Evolutionary conservation across 2,797 vertebrate genomes (phyloP).

Genomic region (Alfaro cultratus): DNA sequence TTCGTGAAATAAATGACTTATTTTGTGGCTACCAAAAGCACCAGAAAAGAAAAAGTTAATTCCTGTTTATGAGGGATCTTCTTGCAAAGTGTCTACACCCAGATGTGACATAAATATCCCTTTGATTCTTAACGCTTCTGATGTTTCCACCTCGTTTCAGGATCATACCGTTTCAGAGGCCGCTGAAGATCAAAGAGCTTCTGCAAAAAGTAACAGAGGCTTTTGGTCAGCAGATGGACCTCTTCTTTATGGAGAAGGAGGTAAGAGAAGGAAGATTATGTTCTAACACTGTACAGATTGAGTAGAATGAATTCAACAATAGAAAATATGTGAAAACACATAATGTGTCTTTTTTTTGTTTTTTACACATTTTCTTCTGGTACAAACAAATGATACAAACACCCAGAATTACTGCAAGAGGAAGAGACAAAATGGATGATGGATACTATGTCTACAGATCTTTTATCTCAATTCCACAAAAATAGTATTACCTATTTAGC

Average conservation of each 20-base stretch:
- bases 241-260: slow-evolving; percentile 90
- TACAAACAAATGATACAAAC: too few relatives aligned
- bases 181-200: slow-evolving; percentile 89
- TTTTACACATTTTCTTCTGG: neutral
- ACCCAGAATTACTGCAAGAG: neutral
- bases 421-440: neutral
- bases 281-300: neutral
- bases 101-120: slow-evolving; percentile 24
- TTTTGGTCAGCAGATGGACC: slow-evolving; percentile 92
- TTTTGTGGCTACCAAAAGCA: neutral
- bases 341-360: neutral
- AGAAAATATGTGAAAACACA: neutral
- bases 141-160: slow-evolving; percentile 65
- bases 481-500: neutral
- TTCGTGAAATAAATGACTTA: slow-evolving; percentile 1
- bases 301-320: neutral
- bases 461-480: neutral
- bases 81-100: neutral
- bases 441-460: neutral
- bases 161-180: slow-evolving; percentile 91
- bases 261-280: slow-evolving; percentile 58
- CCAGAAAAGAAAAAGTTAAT: neutral
- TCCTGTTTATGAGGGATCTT: neutral
- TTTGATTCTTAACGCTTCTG: slow-evolving; percentile 40
- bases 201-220: slow-evolving; percentile 92